Conservation (phyloP, 1,140 invertebrate genomes). For the Chlorops oryzae region DNA sequence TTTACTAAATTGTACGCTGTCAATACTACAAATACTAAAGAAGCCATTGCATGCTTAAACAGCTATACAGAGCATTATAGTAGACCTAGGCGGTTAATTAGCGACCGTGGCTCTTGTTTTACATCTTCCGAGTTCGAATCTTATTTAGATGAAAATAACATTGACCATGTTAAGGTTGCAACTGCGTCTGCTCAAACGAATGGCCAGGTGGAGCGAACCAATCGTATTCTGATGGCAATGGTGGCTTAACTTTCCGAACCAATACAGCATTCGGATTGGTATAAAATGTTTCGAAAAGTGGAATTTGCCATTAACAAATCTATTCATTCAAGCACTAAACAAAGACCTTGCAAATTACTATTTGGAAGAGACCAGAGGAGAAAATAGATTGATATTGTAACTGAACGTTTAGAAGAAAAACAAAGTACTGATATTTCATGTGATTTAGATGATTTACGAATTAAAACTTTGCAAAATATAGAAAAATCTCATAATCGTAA, state of each 20-base stretch:
- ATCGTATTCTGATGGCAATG: neutral
- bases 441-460: neutral
- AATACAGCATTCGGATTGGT: neutral
- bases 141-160: too few relatives aligned
- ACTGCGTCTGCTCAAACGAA: too few relatives aligned
- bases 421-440: neutral
- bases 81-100: too few relatives aligned
- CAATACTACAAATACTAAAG: too few relatives aligned
- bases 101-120: too few relatives aligned
- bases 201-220: too few relatives aligned
- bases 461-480: neutral
- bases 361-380: neutral
- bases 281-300: neutral
- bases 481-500: neutral
- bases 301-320: neutral
- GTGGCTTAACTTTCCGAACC: neutral
- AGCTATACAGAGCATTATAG: too few relatives aligned
- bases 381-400: neutral
- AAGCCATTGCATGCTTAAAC: too few relatives aligned
- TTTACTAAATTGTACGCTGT: too few relatives aligned
- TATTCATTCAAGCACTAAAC: neutral
- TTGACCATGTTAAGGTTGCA: too few relatives aligned
- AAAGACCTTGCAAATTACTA: neutral
- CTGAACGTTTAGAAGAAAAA: neutral
- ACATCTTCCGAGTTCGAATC: too few relatives aligned